Evolutionary conservation across 2,888 invertebrate species (phyloP).

Genomic region (Schizaphis graminum): DNA sequence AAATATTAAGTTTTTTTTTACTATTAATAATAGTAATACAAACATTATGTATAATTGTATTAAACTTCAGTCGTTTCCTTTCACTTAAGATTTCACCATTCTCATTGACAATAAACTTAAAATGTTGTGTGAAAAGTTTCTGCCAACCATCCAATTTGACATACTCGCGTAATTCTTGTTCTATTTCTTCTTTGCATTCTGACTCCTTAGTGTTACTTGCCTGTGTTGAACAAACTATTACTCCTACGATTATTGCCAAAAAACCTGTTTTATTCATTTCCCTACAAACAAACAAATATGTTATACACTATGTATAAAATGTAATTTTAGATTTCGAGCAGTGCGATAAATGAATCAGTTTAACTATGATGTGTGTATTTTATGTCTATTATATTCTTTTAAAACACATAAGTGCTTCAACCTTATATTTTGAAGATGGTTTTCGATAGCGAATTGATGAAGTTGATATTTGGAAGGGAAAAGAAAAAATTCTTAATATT

Average conservation of each 20-base stretch:
- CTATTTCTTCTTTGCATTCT: conserved; percentile 13
- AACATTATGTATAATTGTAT: conserved; percentile 55
- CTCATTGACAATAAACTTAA: conserved; percentile 36
- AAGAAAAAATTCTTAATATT: background rate
- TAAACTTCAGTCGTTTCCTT: conserved; percentile 38
- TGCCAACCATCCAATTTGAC: conserved; percentile 47
- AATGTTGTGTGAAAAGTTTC: conserved; percentile 37
- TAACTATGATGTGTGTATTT: background rate
- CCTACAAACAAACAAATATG: conserved; percentile 18
- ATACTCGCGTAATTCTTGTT: conserved; percentile 34
- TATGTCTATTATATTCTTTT: background rate
- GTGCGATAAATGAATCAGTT: background rate
- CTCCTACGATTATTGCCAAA: background rate
- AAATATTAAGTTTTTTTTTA: no score
- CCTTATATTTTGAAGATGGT: background rate
- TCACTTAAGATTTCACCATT: background rate
- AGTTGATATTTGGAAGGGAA: background rate
- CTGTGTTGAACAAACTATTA: background rate
- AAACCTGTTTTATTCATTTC: conserved; percentile 13
- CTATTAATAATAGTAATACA: conserved; percentile 26
- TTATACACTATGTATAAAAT: background rate
- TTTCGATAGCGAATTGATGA: background rate
- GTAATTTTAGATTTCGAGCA: background rate
- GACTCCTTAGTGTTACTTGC: conserved; percentile 4
- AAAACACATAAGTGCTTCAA: background rate